A percentile compares a stretch with the other conserved stretches of the same genome.
phyloP scores from a whole-genome alignment of 2,797 vertebrate genomes.

The Cygnus olor region DNA sequence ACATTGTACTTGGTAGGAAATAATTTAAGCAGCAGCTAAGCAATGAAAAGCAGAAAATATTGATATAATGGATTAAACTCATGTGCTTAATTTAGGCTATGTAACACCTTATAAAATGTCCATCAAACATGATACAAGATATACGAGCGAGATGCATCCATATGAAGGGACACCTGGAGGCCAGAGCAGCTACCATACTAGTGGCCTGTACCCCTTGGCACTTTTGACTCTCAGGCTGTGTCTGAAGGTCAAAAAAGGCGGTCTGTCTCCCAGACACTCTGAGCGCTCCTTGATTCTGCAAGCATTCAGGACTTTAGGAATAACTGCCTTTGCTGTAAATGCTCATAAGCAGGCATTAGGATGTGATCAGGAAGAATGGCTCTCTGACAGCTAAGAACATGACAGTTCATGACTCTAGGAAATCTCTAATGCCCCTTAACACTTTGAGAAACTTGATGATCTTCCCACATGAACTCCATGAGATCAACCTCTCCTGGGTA shows the following conservation, averaged over 20 bases:
- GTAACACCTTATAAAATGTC: background rate
- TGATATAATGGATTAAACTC: background rate
- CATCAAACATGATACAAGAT: background rate
- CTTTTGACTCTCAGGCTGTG: rapidly evolving
- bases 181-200: background rate
- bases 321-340: background rate
- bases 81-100: background rate
- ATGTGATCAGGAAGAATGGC: background rate
- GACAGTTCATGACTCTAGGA: background rate
- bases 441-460: background rate
- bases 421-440: background rate
- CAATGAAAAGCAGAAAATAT: background rate
- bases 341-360: background rate
- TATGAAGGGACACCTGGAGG: background rate
- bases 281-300: background rate
- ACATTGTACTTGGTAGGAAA: background rate
- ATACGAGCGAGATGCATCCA: background rate
- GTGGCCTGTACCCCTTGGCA: background rate
- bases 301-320: background rate
- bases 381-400: background rate
- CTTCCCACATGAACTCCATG: background rate
- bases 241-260: background rate
- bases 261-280: background rate
- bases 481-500: background rate
- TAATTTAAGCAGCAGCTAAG: background rate